Conservation (phyloP, 2,113 vertebrate genomes). For the Narcine bancroftii region DNA sequence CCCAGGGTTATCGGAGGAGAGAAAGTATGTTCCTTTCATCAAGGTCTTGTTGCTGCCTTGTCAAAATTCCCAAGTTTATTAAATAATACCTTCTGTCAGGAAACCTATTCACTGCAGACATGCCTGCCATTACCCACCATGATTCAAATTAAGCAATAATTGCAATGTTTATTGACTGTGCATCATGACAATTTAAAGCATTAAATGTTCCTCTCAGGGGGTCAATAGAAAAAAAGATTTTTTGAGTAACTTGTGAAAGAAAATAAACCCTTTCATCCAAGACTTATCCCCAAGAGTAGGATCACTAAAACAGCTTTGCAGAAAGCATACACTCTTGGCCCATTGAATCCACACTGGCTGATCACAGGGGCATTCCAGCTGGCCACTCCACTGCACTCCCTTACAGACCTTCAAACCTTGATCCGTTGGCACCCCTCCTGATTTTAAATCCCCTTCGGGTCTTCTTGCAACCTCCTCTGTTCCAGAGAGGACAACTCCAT, state of each 20-base stretch:
- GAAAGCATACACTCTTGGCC: too few relatives aligned
- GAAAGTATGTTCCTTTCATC: background rate
- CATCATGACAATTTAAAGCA: background rate
- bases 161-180: background rate
- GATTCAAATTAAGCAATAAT: slow-evolving; percentile 7
- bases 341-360: too few relatives aligned
- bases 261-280: background rate
- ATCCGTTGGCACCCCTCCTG: too few relatives aligned
- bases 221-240: background rate
- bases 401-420: too few relatives aligned
- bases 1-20: background rate
- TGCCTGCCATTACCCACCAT: background rate
- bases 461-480: too few relatives aligned
- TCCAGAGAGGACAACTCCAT: too few relatives aligned
- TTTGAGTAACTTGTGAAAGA: background rate
- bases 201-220: background rate
- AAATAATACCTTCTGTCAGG: background rate
- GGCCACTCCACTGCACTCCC: too few relatives aligned
- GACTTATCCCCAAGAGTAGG: background rate
- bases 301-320: too few relatives aligned
- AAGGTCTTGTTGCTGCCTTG: background rate
- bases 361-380: too few relatives aligned
- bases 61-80: background rate
- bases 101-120: background rate
- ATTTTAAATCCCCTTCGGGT: too few relatives aligned